phyloP scores from a whole-genome alignment of 2,888 invertebrate genomes.

The Antheraea assamensis region DNA sequence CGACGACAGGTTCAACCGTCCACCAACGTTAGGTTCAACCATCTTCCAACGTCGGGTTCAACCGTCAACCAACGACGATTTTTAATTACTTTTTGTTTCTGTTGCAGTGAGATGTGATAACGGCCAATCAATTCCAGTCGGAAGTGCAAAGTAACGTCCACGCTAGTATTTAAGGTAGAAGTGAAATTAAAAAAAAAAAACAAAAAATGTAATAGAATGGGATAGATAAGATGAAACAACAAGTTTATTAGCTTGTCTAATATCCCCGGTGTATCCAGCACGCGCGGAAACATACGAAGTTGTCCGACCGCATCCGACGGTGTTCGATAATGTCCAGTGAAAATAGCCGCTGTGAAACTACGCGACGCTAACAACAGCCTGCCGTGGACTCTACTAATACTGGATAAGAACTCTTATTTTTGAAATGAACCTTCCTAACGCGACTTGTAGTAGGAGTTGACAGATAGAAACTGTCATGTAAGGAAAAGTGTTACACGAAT shows the following conservation, averaged over 20 bases:
- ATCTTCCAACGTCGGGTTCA: too few relatives aligned
- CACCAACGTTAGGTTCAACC: too few relatives aligned
- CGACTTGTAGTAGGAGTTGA: too few relatives aligned
- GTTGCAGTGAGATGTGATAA: too few relatives aligned
- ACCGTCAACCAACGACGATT: too few relatives aligned
- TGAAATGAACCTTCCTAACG: neutral
- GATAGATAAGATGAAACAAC: neutral
- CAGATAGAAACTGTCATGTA: too few relatives aligned
- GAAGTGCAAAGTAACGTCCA: too few relatives aligned
- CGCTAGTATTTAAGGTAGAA: too few relatives aligned
- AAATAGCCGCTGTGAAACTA: conserved; percentile 63
- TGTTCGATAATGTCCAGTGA: conserved; percentile 69
- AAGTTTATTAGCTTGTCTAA: conserved; percentile 6
- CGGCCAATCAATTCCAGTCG: too few relatives aligned
- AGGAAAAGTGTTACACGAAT: too few relatives aligned
- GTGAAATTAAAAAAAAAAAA: neutral
- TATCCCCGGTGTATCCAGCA: neutral
- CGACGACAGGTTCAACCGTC: too few relatives aligned
- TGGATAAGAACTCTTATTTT: conserved; percentile 26
- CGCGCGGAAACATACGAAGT: conserved; percentile 72
- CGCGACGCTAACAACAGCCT: conserved; percentile 36
- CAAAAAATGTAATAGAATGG: neutral
- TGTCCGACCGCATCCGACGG: conserved; percentile 68
- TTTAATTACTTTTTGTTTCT: too few relatives aligned
- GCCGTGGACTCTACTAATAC: conserved; percentile 20